A percentile compares a stretch with the other conserved stretches of the same genome.
Evolutionary conservation across 2,888 invertebrate species (phyloP).

Genomic region (Apodemia zela): DNA sequence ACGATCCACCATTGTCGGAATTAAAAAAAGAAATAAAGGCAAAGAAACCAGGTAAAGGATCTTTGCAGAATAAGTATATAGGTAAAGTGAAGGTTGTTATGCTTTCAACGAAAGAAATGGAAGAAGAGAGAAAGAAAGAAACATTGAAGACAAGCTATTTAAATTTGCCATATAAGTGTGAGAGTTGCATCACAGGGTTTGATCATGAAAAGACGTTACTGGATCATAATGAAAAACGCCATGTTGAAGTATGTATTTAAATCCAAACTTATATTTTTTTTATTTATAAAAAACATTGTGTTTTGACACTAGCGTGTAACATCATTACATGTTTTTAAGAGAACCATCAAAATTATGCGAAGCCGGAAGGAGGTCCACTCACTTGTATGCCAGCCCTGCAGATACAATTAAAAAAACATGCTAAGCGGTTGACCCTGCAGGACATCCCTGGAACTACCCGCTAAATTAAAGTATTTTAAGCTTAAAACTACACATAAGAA

Average conservation of each 20-base stretch:
- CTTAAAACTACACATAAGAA: too few species aligned
- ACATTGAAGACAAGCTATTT: constrained; percentile 44
- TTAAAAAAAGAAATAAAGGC: constrained; percentile 31
- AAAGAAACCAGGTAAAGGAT: constrained; percentile 15
- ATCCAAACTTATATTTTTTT: background rate
- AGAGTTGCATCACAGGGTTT: constrained; percentile 54
- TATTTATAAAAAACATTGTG: too few species aligned
- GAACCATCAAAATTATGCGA: too few species aligned
- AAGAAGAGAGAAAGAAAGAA: constrained; percentile 46
- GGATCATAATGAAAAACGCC: constrained; percentile 52
- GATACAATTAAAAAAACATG: too few species aligned
- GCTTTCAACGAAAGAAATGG: constrained; percentile 45
- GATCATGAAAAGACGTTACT: constrained; percentile 53
- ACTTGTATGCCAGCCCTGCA: too few species aligned
- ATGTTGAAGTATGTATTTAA: constrained; percentile 43
- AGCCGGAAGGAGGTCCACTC: too few species aligned
- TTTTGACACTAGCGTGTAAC: too few species aligned
- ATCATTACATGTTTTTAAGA: too few species aligned
- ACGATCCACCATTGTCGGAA: constrained; percentile 40
- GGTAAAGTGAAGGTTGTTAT: constrained; percentile 48
- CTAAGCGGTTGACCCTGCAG: too few species aligned
- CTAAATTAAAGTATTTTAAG: too few species aligned
- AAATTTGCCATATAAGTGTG: constrained; percentile 56
- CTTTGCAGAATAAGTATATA: constrained; percentile 38
- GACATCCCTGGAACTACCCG: too few species aligned